Percentiles rank a stretch among this genome's conserved stretches.
Conservation (phyloP, 2,888 invertebrate species). For the Acleris cristana region DNA sequence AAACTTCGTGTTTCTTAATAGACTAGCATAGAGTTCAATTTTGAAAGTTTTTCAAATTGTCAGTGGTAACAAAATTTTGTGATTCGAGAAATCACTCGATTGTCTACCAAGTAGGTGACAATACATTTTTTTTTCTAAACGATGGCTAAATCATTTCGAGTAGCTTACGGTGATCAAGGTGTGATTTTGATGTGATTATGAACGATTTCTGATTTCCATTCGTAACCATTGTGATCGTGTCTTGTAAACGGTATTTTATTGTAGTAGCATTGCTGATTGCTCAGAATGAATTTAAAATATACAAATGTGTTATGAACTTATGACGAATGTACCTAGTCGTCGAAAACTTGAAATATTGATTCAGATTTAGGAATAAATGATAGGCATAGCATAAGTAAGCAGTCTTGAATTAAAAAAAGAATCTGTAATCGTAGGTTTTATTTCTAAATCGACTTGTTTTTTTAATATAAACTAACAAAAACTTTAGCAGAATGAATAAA, state of each 20-base stretch:
- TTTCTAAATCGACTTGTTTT: too few species aligned
- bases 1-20: background rate
- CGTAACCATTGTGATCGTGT: slow-evolving; percentile 20
- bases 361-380: too few species aligned
- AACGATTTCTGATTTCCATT: slow-evolving; percentile 66
- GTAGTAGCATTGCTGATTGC: background rate
- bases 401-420: too few species aligned
- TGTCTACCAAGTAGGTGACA: slow-evolving; percentile 78
- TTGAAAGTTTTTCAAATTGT: background rate
- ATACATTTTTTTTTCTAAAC: slow-evolving; percentile 66
- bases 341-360: too few species aligned
- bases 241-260: slow-evolving; percentile 19
- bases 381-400: too few species aligned
- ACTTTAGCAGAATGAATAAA: too few species aligned
- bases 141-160: slow-evolving; percentile 68
- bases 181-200: slow-evolving; percentile 68
- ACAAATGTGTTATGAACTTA: too few species aligned
- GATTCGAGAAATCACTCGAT: slow-evolving; percentile 67
- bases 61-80: slow-evolving; percentile 1
- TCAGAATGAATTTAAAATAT: background rate
- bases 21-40: background rate
- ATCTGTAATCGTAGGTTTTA: too few species aligned
- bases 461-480: too few species aligned
- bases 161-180: slow-evolving; percentile 74
- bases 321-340: too few species aligned